Evolutionary conservation across 2,113 vertebrate species (phyloP).

Genomic region (Cygnus buccinator): DNA sequence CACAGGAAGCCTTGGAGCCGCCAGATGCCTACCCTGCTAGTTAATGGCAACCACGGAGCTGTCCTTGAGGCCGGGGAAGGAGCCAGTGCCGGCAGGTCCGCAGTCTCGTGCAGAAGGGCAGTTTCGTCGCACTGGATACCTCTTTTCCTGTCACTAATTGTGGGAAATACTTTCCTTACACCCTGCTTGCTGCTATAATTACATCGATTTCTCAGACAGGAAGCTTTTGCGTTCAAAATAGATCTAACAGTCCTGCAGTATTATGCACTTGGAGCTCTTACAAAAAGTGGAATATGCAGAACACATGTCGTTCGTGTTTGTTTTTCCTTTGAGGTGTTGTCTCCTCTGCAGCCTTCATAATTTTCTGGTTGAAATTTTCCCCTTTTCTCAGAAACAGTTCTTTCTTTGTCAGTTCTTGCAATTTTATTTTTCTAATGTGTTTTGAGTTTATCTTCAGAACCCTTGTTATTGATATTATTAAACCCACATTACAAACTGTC

Average conservation of each 20-base stretch:
- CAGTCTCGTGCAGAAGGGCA: accelerated
- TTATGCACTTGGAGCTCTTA: not conserved
- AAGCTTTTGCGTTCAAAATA: not conserved
- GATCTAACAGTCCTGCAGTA: not conserved
- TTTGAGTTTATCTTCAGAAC: not conserved
- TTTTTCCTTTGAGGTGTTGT: accelerated
- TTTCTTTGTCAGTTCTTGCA: not conserved
- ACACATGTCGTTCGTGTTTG: accelerated
- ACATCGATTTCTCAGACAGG: not conserved
- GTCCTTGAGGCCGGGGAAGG: not conserved
- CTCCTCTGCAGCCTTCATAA: not conserved
- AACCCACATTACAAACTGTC: not conserved
- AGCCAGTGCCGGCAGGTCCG: accelerated
- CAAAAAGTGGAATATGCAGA: not conserved
- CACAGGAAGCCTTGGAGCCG: accelerated
- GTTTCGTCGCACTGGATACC: not conserved
- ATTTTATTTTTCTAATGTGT: not conserved
- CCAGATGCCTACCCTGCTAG: not conserved
- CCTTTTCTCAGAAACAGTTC: not conserved
- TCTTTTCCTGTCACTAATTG: not conserved
- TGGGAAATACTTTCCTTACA: not conserved
- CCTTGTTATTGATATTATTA: not conserved
- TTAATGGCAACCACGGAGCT: accelerated
- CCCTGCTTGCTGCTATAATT: not conserved
- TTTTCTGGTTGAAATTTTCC: not conserved